A percentile compares a stretch with the other conserved stretches of the same genome.
Conservation (phyloP, 64 coral and sea anemone species). For the Astreopora myriophthalma region DNA sequence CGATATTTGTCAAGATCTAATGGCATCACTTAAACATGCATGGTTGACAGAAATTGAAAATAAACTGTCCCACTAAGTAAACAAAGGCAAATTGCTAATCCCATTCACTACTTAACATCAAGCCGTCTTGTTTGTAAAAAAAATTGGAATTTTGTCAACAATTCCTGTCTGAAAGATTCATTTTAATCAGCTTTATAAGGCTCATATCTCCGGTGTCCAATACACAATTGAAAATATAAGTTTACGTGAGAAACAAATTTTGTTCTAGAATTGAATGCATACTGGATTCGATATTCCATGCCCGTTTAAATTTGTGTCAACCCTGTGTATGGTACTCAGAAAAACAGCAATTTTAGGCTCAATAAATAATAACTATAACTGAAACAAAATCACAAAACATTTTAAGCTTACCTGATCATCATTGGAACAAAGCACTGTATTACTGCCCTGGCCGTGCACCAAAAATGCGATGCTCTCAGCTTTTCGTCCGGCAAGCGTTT, state of each 20-base stretch:
- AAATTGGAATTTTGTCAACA: not conserved
- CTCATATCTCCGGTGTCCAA: not conserved
- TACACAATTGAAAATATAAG: not conserved
- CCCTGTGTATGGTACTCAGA: not conserved
- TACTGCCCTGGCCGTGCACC: constrained; percentile 76
- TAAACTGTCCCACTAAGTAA: too few species aligned
- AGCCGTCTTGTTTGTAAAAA: not conserved
- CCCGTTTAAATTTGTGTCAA: not conserved
- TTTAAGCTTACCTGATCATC: constrained; percentile 83
- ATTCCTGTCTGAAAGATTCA: not conserved
- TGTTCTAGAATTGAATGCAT: not conserved
- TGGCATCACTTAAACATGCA: too few species aligned
- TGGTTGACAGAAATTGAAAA: too few species aligned
- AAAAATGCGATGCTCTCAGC: constrained; percentile 82
- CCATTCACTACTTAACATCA: not conserved
- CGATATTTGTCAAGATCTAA: too few species aligned
- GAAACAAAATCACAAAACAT: not conserved
- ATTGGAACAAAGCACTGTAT: constrained; percentile 64
- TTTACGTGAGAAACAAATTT: not conserved
- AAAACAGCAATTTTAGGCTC: not conserved
- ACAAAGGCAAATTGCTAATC: too few species aligned
- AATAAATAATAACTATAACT: not conserved
- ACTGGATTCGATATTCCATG: not conserved
- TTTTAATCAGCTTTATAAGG: not conserved
- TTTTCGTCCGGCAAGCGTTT: constrained; percentile 70